Conservation (phyloP, 2,113 vertebrate species). For the Lipotes vexillifer region DNA sequence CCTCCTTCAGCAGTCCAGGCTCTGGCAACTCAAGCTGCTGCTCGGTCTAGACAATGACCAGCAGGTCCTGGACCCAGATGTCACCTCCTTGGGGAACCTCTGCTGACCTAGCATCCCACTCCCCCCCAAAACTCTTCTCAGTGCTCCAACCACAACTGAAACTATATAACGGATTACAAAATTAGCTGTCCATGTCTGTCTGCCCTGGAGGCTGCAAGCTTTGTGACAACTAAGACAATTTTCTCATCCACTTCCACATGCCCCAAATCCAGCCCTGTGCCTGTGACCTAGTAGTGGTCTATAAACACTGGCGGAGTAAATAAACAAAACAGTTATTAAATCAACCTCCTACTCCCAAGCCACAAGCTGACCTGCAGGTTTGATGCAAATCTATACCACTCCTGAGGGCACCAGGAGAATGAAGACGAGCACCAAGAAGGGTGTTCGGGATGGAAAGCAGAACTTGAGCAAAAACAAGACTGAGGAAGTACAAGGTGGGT, state of each 20-base stretch:
- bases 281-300: not conserved
- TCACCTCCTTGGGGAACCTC: not conserved
- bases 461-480: not conserved
- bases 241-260: not conserved
- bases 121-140: not conserved
- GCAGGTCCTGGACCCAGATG: not conserved
- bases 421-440: not conserved
- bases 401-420: not conserved
- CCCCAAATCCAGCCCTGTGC: not conserved
- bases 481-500: not conserved
- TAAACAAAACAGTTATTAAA: constrained; percentile 7
- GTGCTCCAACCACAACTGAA: not conserved
- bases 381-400: not conserved
- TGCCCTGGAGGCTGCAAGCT: not conserved
- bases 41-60: not conserved
- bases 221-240: not conserved
- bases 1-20: not conserved
- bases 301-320: not conserved
- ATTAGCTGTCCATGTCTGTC: not conserved
- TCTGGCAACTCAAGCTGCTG: not conserved
- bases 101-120: not conserved
- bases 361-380: not conserved
- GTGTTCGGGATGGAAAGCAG: rapidly evolving
- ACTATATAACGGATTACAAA: not conserved
- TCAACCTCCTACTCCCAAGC: not conserved